Evolutionary conservation across 2,797 vertebrate species (phyloP), one percentile per base, ranked within the genome.

Genomic region (Synaphobranchus kaupii): DNA sequence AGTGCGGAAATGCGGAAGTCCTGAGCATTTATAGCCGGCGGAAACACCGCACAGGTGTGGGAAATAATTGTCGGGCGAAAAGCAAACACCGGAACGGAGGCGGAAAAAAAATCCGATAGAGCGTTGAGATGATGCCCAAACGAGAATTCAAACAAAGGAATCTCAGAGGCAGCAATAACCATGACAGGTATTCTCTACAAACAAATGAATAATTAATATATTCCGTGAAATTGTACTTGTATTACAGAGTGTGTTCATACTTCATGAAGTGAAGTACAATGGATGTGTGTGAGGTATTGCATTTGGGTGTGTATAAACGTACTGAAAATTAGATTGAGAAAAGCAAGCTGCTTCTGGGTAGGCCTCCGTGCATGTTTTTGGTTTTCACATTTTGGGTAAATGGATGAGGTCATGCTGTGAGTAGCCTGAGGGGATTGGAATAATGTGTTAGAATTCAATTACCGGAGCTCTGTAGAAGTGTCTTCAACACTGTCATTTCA

Each of bases 201-300:
- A 84, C 83, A 84, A 84, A 63, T 84, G 52, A 84, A 63, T 63
- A 84, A 84, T 84, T 84, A 22, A 84, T 84, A 25, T 84, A 15
- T 84, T 28, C 44, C 25, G 13, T 84, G 39, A 66, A 39, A 63
- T 66, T 84, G 34, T 58, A 84, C 22, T 13, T 39, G 13, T 6
- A 78, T 34, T 78, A 66, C 83, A 12, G 3, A 20, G 52, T 44
- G 34, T 25, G 52, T 44, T 60, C 60, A 84, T 22, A 60, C 6
- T 60, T 63, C 31, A 82, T 17, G 15, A 82, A 82, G 80, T 82
- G 52, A 82, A 82, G 28, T 58, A 66, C 44, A 34, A 44, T 44
- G 84, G 63, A 85, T 68, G 60, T 71, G 48, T 71, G 22, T 85
- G 66, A 28, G 44, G 20, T 50, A n/a, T n/a, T 25, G 10, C 25